Evolutionary conservation across 2,113 vertebrate genomes (phyloP).

Genomic region (Cyanistes caeruleus): DNA sequence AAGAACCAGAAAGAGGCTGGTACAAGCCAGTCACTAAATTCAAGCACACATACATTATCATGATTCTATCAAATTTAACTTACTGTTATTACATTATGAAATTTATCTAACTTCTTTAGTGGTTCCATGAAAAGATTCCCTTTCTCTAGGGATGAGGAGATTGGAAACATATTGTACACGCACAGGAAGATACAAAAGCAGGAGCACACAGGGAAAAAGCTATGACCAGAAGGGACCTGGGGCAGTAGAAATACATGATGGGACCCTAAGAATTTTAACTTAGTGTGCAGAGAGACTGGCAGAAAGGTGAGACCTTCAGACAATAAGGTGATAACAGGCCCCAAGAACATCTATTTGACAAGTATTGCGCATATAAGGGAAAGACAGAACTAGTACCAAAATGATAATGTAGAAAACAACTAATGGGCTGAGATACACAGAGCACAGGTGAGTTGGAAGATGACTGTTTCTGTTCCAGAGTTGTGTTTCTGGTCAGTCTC

Average conservation of each 20-base stretch:
- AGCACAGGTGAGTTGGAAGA: not conserved
- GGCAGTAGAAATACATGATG: not conserved
- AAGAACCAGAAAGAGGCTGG: not conserved
- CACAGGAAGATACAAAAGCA: not conserved
- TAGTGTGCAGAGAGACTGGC: not conserved
- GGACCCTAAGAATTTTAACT: not conserved
- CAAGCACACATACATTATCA: not conserved
- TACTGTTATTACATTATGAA: not conserved
- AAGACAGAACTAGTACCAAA: not conserved
- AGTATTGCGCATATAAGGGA: not conserved
- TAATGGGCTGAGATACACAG: not conserved
- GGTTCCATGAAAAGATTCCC: not conserved
- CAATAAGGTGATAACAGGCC: not conserved
- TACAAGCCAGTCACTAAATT: not conserved
- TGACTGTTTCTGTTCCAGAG: not conserved
- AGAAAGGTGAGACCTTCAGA: not conserved
- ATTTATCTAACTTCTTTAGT: not conserved
- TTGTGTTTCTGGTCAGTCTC: not conserved
- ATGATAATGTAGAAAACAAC: not conserved
- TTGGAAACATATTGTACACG: not conserved
- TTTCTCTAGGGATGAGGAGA: not conserved
- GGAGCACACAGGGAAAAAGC: not conserved
- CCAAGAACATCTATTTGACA: not conserved
- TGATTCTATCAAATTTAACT: not conserved
- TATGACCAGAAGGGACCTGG: not conserved